A percentile compares a stretch with the other conserved stretches of the same genome.
phyloP scores from a whole-genome alignment of 2,888 invertebrate genomes.

The Caenorhabditis sp. region DNA sequence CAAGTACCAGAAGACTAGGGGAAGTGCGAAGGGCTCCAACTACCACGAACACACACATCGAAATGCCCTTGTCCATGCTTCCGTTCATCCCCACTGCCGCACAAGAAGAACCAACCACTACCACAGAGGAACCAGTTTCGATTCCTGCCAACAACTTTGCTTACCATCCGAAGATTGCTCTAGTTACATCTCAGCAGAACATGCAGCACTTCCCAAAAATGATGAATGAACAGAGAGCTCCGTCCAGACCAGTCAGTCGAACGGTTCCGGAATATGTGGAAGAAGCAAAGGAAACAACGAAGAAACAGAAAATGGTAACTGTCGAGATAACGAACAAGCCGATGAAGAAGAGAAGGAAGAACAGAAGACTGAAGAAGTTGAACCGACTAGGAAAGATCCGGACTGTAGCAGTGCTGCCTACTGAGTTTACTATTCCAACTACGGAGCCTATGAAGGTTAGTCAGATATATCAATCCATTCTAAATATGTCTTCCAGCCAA shows the following conservation, averaged over 20 bases:
- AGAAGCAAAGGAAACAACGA: slow-evolving; percentile 12
- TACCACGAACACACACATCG: slow-evolving; percentile 45
- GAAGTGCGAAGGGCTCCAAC: slow-evolving; percentile 50
- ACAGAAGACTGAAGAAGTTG: slow-evolving; percentile 52
- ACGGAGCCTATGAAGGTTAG: slow-evolving; percentile 39
- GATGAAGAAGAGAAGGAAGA: slow-evolving; percentile 50
- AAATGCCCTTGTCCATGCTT: slow-evolving; percentile 56
- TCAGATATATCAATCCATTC: neutral
- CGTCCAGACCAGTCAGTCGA: slow-evolving; percentile 26
- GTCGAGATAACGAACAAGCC: slow-evolving; percentile 52
- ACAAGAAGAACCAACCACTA: slow-evolving; percentile 16
- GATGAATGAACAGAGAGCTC: slow-evolving; percentile 59
- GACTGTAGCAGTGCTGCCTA: slow-evolving; percentile 45
- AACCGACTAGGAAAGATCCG: slow-evolving; percentile 54
- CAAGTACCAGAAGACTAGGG: slow-evolving; percentile 41
- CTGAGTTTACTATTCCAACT: slow-evolving; percentile 32
- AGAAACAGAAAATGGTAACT: slow-evolving; percentile 43
- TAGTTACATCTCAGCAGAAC: slow-evolving; percentile 58
- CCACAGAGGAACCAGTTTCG: slow-evolving; percentile 11
- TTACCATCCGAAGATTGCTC: slow-evolving; percentile 42
- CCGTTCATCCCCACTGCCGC: slow-evolving; percentile 41
- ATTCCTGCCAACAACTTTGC: neutral
- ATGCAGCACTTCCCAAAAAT: slow-evolving; percentile 56
- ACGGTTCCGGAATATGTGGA: slow-evolving; percentile 24
- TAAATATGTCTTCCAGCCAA: slow-evolving; percentile 16